These are phyloP conservation scores for Muraenolepis orangiensis DNA, from an alignment of 2,797 vertebrate genomes.

Conservation along the genomic window DNA sequence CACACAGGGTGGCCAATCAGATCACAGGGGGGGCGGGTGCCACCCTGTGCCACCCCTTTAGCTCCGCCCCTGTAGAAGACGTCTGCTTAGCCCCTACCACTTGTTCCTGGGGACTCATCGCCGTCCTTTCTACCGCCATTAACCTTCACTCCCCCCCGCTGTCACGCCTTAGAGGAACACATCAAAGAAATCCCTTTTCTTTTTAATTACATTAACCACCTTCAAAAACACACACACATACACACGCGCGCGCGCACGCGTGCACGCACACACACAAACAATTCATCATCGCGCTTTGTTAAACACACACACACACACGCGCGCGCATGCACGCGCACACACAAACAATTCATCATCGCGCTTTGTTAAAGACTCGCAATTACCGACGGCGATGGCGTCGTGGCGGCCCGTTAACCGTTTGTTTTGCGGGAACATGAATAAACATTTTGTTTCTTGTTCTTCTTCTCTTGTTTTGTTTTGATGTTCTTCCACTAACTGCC, in stretches of 20 bases:
- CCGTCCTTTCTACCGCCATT: constrained; percentile 29
- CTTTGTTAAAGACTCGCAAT: constrained; percentile 37
- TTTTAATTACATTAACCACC: background rate
- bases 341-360: constrained; percentile 30
- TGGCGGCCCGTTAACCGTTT: constrained; percentile 24
- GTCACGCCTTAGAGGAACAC: constrained; percentile 38
- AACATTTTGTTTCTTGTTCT: background rate
- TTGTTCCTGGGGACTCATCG: constrained; percentile 23
- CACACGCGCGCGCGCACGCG: no score
- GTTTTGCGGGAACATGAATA: constrained; percentile 12
- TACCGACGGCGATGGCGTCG: constrained; percentile 28
- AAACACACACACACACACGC: no score
- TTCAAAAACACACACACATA: background rate
- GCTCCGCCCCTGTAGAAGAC: no score
- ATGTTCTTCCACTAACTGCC: no score
- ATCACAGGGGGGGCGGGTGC: no score
- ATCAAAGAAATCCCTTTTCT: constrained; percentile 52
- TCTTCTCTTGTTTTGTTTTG: no score
- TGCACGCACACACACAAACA: no score
- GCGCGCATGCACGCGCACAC: no score
- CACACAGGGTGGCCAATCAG: no score
- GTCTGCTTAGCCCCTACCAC: no score
- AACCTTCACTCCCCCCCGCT: constrained; percentile 39
- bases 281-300: no score
- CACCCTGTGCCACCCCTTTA: no score